phyloP scores from a whole-genome alignment of 1,140 invertebrate genomes.

The Penaeus chinensis region DNA sequence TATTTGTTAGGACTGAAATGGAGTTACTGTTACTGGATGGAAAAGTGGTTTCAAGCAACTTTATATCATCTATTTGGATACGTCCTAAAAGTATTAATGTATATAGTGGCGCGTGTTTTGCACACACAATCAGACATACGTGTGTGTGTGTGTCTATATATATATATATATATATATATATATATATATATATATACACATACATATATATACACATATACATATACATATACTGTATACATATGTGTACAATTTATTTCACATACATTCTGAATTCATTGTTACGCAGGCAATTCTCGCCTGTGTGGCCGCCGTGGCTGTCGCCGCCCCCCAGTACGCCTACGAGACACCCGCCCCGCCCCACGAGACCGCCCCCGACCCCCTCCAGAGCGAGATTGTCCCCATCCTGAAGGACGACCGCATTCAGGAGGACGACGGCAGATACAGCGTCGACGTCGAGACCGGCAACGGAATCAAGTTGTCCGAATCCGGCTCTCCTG shows the following conservation, averaged over 20 bases:
- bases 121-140: no score
- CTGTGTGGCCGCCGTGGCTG: not conserved
- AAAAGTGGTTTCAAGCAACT: no score
- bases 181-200: not conserved
- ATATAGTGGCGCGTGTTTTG: no score
- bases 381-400: not conserved
- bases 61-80: no score
- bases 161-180: not conserved
- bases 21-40: no score
- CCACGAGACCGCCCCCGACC: no score
- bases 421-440: constrained; percentile 27
- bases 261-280: no score
- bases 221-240: not conserved
- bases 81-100: no score
- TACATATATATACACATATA: not conserved
- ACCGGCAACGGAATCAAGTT: constrained; percentile 85
- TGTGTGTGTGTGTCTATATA: no score
- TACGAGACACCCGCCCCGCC: not conserved
- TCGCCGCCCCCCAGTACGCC: no score
- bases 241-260: no score
- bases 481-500: constrained; percentile 82
- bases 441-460: constrained; percentile 69
- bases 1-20: no score
- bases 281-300: not conserved
- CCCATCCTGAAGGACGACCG: constrained; percentile 18